Base-by-base conservation (phyloP, 2,797 vertebrate species). In the Limosa lapponica region DNA sequence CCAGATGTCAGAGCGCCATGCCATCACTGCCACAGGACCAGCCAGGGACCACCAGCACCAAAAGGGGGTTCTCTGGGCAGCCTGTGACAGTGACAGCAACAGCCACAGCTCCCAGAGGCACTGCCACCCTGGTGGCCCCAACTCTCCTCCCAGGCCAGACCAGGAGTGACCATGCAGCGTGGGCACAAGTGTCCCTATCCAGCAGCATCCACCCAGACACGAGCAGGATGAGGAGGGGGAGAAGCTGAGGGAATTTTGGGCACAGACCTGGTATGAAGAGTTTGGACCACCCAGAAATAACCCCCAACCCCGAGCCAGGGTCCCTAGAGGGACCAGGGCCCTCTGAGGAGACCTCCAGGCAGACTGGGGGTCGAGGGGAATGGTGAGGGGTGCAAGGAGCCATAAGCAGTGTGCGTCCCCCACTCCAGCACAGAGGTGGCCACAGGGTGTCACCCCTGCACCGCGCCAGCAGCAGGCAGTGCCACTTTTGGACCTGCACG, bases 361-460 rank as follows among this genome's bases (percentile, higher is more conserved):
- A 2, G 25, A 14, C 13, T 43, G 4, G 5, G 12, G 3, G 2
- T 5, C 2, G 6, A 4, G 12, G 8, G 8, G 5, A 17, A 16
- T 19, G 25, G 2, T 9, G 16, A 28, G 11, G 11, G 6, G 6
- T 3, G 11, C 4, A 2, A 64, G 20, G 18, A 22, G 19, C 34
- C 1, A 0, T 6, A 4, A 15, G 18, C 65, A 49, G 8, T 0
- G 19, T 17, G 13, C 1, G 8, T 24, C 6, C 11, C 11, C 2
- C 18, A 30, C 13, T 43, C 61, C 23, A 30, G 34, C 20, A 46
- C 32, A 22, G 24, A 6, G 30, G 20, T 55, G 82, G 48, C 96
- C 96, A 79, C 90, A 37, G 48, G 95, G 75, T 94, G 96, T 96
- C 96, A 81, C 82, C 57, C 8, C 43, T 88, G 92, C 75, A 54